Percentiles rank a stretch among this genome's conserved stretches.
phyloP scores from a whole-genome alignment of 2,888 invertebrate genomes.

The Dermolepida albohirtum region DNA sequence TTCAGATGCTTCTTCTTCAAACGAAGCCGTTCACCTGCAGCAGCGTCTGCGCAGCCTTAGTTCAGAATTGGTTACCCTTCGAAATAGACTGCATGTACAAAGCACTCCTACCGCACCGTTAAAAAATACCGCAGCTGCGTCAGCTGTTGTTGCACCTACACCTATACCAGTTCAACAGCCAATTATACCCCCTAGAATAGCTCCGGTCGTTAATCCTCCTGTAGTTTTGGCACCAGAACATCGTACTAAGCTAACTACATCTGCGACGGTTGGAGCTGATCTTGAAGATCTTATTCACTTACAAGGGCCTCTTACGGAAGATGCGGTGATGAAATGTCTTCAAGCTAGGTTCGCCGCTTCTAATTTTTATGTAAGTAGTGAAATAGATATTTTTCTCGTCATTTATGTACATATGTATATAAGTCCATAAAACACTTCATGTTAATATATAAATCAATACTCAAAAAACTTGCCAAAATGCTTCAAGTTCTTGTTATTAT shows the following conservation, averaged over 20 bases:
- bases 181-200: slow-evolving; percentile 60
- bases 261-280: slow-evolving; percentile 62
- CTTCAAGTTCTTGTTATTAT: too few relatives aligned
- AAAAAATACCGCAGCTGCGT: slow-evolving; percentile 62
- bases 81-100: slow-evolving; percentile 88
- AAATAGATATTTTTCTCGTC: too few relatives aligned
- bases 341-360: slow-evolving; percentile 89
- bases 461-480: too few relatives aligned
- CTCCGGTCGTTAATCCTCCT: slow-evolving; percentile 50
- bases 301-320: slow-evolving; percentile 92
- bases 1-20: slow-evolving; percentile 93
- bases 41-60: slow-evolving; percentile 90
- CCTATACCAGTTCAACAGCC: slow-evolving; percentile 58
- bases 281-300: slow-evolving; percentile 93
- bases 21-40: slow-evolving; percentile 93
- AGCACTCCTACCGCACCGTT: slow-evolving; percentile 61
- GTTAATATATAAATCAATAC: too few relatives aligned
- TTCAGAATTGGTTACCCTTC: slow-evolving; percentile 90
- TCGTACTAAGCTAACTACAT: slow-evolving; percentile 47
- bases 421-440: too few relatives aligned
- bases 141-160: slow-evolving; percentile 57
- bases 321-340: slow-evolving; percentile 91
- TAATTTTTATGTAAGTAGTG: slow-evolving; percentile 85
- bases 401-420: too few relatives aligned
- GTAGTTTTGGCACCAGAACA: slow-evolving; percentile 49